Percentiles rank a stretch among this genome's conserved stretches.
Conservation (phyloP, 2,888 invertebrate species). For the Torymus aiolomorphi region DNA sequence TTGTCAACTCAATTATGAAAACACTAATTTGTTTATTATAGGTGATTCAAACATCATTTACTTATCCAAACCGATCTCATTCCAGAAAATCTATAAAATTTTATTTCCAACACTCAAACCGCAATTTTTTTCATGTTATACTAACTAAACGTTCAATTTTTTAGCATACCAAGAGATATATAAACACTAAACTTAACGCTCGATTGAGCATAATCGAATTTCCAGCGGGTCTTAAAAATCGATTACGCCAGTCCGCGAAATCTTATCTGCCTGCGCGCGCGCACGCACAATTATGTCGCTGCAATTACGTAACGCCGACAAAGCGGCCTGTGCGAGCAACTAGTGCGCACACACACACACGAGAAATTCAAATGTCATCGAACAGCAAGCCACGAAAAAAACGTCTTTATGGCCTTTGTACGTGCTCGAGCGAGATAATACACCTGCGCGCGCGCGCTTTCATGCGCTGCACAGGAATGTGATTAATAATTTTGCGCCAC, state of each 20-base stretch:
- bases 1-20: no score
- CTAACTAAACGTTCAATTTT: no score
- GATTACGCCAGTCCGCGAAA: constrained; percentile 1
- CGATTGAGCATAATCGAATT: not conserved
- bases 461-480: not conserved
- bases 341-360: not conserved
- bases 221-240: constrained; percentile 3
- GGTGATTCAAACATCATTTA: no score
- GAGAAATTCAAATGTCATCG: constrained; percentile 37
- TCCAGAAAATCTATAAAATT: no score
- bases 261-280: constrained; percentile 11
- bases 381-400: not conserved
- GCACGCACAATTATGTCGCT: not conserved
- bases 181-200: not conserved
- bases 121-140: no score
- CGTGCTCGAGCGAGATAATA: constrained; percentile 2
- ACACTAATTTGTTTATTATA: no score
- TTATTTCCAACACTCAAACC: no score
- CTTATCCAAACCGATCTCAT: no score
- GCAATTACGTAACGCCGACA: not conserved
- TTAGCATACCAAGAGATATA: no score
- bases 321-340: not conserved
- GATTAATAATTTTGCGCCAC: constrained; percentile 38
- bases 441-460: not conserved
- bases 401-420: not conserved